These are phyloP conservation scores for Carduelis carduelis DNA, from an alignment of 2,797 vertebrate species.

Conservation along the genomic window DNA sequence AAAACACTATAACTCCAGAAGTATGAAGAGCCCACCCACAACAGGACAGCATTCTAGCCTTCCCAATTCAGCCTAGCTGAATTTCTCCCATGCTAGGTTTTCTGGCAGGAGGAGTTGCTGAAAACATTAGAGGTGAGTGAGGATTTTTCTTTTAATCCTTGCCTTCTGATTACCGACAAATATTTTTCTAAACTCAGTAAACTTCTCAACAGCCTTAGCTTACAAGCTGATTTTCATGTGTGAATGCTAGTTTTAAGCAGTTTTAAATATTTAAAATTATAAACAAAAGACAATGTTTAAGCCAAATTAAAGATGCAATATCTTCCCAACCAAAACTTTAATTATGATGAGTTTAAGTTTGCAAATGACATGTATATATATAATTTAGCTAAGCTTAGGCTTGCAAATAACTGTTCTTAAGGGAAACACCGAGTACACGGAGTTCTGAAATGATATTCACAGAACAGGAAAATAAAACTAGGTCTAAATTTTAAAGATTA, in stretches of 20 bases:
- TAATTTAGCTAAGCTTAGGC: neutral
- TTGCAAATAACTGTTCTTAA: neutral
- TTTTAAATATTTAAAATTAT: neutral
- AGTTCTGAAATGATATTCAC: neutral
- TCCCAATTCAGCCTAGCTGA: constrained; percentile 35
- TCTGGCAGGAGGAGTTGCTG: constrained; percentile 1
- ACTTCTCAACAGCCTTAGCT: neutral
- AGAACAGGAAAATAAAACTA: neutral
- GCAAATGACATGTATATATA: neutral
- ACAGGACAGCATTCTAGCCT: constrained; percentile 46
- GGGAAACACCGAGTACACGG: neutral
- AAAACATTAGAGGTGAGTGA: neutral
- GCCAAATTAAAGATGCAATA: neutral
- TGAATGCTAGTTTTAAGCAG: neutral
- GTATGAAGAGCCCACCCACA: constrained; percentile 36
- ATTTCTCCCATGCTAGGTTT: constrained; percentile 21
- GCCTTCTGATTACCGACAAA: neutral
- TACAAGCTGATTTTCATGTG: neutral
- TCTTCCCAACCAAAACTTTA: neutral
- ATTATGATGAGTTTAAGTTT: neutral
- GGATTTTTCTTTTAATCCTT: constrained; percentile 4
- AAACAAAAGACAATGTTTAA: neutral
- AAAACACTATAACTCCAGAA: constrained; percentile 67
- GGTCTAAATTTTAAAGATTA: neutral
- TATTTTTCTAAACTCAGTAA: neutral